Base-by-base conservation (phyloP, 2,113 vertebrate species). In the Catharus minimus region DNA sequence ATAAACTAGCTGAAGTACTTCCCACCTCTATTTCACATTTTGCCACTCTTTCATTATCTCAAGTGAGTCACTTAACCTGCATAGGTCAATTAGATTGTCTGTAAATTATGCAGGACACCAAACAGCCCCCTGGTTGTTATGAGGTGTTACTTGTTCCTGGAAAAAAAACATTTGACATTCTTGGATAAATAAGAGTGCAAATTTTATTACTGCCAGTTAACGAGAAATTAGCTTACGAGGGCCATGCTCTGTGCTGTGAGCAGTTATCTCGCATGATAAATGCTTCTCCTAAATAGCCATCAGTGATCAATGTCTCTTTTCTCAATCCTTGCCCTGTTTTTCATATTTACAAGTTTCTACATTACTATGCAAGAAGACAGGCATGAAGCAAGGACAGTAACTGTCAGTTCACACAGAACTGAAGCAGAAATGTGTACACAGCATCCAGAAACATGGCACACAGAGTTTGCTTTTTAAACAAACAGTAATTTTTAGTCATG, bases 31-130 rank as follows among this genome's bases (percentile, higher is more conserved):
- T 74, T 86, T 64, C 91, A 62, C 19, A 26, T 47, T 75, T 65
- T 89, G 82, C 49, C 86, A 81, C 49, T 81, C 72, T 71, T 69
- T 62, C 80, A 74, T 61, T 81, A 65, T 41, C 84, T 94, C 33
- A 65, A 84, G 80, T 84, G 49, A 93, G 50, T 88, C 86, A 76
- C 49, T 92, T 93, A 72, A 86, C 68, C 61, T 61, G 52, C 4
- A 0, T 0, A 77, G 36, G 39, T 84, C 91, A 72, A 28, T 56
- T 77, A 82, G 50, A 64, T 30, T 19, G 27, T 22, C 78, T 90
- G 15, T 52, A 86, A 88, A 86, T 87, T 71, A 95, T 6, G 30
- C 27, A 60, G 39, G 75, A 67, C n/a, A 91, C 28, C 64, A 60
- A 38, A 65, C 0, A 16, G 85, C 27, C 41, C 72, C 28, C 22